These are phyloP conservation scores for Camponotus floridanus DNA, from an alignment of 1,140 invertebrate genomes.

Conservation along the genomic window DNA sequence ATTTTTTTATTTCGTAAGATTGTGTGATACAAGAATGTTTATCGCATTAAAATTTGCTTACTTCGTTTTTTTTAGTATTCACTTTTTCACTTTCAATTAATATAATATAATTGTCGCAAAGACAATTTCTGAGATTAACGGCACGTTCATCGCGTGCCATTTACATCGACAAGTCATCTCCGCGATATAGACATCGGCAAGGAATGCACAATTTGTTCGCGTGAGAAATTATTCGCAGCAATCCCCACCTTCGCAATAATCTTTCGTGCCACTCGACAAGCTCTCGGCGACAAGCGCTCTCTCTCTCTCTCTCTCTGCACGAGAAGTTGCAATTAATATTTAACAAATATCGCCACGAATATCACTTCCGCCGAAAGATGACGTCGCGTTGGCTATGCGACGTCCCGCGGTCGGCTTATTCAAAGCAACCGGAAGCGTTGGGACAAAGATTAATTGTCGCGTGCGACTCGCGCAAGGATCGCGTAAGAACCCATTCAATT, in stretches of 20 bases:
- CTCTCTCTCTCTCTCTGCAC: not conserved
- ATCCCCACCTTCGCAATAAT: not conserved
- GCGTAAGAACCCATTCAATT: constrained; percentile 29
- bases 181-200: not conserved
- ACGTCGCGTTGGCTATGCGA: constrained; percentile 36
- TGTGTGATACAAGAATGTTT: too few relatives aligned
- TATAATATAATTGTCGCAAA: not conserved
- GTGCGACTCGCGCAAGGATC: constrained; percentile 8
- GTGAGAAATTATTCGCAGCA: constrained; percentile 25
- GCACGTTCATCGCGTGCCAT: constrained; percentile 7
- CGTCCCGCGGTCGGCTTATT: constrained; percentile 40
- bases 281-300: not conserved
- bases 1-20: too few relatives aligned
- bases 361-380: constrained; percentile 46
- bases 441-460: constrained; percentile 52
- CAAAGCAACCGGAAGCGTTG: constrained; percentile 40
- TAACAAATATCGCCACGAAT: constrained; percentile 50
- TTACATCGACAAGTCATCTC: constrained; percentile 21
- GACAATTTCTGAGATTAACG: constrained; percentile 30
- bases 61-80: too few relatives aligned
- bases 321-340: constrained; percentile 57
- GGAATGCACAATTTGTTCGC: constrained; percentile 46
- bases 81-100: not conserved
- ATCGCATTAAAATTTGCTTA: too few relatives aligned
- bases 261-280: constrained; percentile 1